These are phyloP conservation scores for Saguinus imperator DNA, from an alignment of 2,113 vertebrate species.

Conservation along the genomic window DNA sequence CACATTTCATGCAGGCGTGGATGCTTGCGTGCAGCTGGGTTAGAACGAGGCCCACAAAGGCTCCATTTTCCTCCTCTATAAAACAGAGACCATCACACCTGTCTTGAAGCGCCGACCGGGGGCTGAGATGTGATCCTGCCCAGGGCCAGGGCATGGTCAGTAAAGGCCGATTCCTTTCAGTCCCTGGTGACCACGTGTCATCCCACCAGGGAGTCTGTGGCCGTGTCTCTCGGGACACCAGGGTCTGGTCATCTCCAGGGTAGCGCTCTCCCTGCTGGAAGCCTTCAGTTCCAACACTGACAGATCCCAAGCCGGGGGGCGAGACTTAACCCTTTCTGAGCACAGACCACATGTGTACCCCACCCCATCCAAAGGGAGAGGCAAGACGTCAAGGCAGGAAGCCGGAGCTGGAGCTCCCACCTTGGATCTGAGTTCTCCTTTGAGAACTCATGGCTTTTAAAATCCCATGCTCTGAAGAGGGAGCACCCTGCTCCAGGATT, in stretches of 20 bases:
- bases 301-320: no score
- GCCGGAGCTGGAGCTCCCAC: rapidly evolving
- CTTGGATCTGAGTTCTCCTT: not conserved
- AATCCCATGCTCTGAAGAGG: rapidly evolving
- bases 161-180: rapidly evolving
- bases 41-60: no score
- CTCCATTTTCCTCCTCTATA: not conserved
- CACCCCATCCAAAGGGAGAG: rapidly evolving
- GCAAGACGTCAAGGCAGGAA: rapidly evolving
- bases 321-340: rapidly evolving
- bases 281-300: rapidly evolving
- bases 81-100: rapidly evolving
- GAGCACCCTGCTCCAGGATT: no score
- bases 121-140: no score
- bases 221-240: rapidly evolving
- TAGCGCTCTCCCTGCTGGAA: no score
- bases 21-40: rapidly evolving
- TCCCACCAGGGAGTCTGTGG: not conserved
- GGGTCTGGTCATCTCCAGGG: no score
- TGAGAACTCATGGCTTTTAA: no score
- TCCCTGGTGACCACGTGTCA: rapidly evolving
- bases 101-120: rapidly evolving
- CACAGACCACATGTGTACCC: no score
- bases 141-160: rapidly evolving
- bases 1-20: not conserved